These are phyloP conservation scores for Mola mola DNA, from an alignment of 2,113 vertebrate genomes.

Conservation along the genomic window DNA sequence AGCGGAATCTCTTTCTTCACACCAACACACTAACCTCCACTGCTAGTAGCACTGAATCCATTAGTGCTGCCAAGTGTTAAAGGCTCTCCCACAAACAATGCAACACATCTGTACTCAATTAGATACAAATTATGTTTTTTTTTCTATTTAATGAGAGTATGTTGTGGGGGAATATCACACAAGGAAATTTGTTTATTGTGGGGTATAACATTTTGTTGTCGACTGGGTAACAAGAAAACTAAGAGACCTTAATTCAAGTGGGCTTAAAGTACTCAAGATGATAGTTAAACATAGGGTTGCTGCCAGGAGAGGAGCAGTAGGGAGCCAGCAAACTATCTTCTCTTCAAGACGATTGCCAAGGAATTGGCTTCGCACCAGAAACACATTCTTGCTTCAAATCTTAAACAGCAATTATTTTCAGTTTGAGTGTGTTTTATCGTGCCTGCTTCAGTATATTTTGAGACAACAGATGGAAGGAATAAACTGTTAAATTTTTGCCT, in stretches of 20 bases:
- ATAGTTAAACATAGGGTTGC: constrained; percentile 41
- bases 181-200: constrained; percentile 21
- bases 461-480: constrained; percentile 65
- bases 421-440: constrained; percentile 41
- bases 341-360: constrained; percentile 57
- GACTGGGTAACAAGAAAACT: constrained; percentile 48
- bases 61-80: constrained; percentile 52
- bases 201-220: constrained; percentile 47
- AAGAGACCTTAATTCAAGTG: constrained; percentile 60
- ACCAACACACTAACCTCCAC: constrained; percentile 46
- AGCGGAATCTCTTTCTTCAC: constrained; percentile 62
- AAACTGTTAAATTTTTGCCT: constrained; percentile 55
- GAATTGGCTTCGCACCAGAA: constrained; percentile 49
- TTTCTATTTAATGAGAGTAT: constrained; percentile 1
- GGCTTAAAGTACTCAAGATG: constrained; percentile 59
- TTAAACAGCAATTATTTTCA: constrained; percentile 60
- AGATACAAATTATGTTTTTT: background rate
- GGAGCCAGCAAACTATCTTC: constrained; percentile 53
- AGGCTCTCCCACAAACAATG: constrained; percentile 26
- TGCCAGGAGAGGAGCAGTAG: constrained; percentile 54
- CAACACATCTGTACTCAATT: background rate
- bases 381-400: constrained; percentile 43
- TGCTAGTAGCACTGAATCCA: constrained; percentile 43
- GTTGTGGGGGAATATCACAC: constrained; percentile 7
- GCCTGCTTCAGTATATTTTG: constrained; percentile 37